Percentiles rank a stretch among this genome's conserved stretches.
phyloP scores from a whole-genome alignment of 1,140 invertebrate genomes.

The Campodea augens region DNA sequence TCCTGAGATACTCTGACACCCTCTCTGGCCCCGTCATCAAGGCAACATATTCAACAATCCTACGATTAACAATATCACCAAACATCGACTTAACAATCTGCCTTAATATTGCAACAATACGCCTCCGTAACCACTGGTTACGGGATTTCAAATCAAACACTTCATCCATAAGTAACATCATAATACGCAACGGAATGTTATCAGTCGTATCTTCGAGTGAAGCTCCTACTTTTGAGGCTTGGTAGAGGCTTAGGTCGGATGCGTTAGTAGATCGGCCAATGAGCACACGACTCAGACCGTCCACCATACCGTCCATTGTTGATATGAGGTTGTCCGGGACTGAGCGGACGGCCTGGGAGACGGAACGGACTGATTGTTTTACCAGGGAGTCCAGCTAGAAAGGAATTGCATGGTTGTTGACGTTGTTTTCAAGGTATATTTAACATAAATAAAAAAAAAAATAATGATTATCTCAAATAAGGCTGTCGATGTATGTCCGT shows the following conservation, averaged over 20 bases:
- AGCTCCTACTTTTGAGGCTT: slow-evolving; percentile 32
- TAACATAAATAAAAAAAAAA: too few relatives aligned
- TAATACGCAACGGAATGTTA: slow-evolving; percentile 70
- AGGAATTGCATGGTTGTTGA: too few relatives aligned
- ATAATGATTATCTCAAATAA: too few relatives aligned
- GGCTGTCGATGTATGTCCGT: too few relatives aligned
- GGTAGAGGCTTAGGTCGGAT: not conserved
- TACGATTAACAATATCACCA: slow-evolving; percentile 67
- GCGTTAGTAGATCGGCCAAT: not conserved
- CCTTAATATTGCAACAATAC: slow-evolving; percentile 56
- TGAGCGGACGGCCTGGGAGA: slow-evolving; percentile 48
- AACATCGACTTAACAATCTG: slow-evolving; percentile 62
- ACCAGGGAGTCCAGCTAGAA: slow-evolving; percentile 48
- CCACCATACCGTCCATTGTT: slow-evolving; percentile 64
- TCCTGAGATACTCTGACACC: slow-evolving; percentile 68
- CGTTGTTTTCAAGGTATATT: too few relatives aligned
- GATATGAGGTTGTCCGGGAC: slow-evolving; percentile 64
- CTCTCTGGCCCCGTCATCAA: slow-evolving; percentile 71
- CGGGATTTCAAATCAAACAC: slow-evolving; percentile 72
- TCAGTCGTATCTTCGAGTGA: slow-evolving; percentile 44
- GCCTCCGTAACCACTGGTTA: slow-evolving; percentile 68
- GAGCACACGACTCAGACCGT: slow-evolving; percentile 40
- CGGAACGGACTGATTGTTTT: slow-evolving; percentile 54
- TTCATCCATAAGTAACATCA: slow-evolving; percentile 73
- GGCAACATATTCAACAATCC: slow-evolving; percentile 82